phyloP scores from a whole-genome alignment of 2,888 invertebrate genomes.

The Carterocephalus palaemon region DNA sequence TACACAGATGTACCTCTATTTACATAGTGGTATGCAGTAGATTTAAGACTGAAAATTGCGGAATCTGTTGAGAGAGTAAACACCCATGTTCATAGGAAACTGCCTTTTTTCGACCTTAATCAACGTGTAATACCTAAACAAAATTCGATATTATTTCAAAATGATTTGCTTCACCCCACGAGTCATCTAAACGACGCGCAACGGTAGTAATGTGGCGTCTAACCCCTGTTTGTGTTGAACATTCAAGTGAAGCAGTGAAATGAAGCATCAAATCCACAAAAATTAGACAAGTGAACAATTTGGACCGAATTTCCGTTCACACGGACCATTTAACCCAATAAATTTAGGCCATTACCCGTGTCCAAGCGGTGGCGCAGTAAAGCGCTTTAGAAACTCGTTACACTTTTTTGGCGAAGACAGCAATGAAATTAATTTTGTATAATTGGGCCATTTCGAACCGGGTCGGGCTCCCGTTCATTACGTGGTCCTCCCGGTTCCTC shows the following conservation, averaged over 20 bases:
- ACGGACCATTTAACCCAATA: conserved; percentile 72
- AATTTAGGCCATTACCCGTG: conserved; percentile 74
- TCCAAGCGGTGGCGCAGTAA: conserved; percentile 61
- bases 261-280: conserved; percentile 66
- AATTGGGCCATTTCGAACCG: conserved; percentile 53
- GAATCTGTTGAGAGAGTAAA: too few relatives aligned
- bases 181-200: conserved; percentile 6
- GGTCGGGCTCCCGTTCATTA: conserved; percentile 29
- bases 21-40: too few relatives aligned
- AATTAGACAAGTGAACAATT: conserved; percentile 71
- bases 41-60: too few relatives aligned
- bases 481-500: not conserved
- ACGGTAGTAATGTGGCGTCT: conserved; percentile 18
- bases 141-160: too few relatives aligned
- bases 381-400: conserved; percentile 65
- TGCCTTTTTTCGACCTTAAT: too few relatives aligned
- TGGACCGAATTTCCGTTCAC: conserved; percentile 60
- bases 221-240: conserved; percentile 37
- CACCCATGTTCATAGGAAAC: too few relatives aligned
- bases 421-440: conserved; percentile 64
- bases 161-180: too few relatives aligned
- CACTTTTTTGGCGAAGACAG: conserved; percentile 61
- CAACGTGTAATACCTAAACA: too few relatives aligned
- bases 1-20: too few relatives aligned
- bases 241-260: conserved; percentile 53